Evolutionary conservation across 1,140 invertebrate species (phyloP), one percentile per base, ranked within the genome.

Genomic region (Platyscapa corneri): DNA sequence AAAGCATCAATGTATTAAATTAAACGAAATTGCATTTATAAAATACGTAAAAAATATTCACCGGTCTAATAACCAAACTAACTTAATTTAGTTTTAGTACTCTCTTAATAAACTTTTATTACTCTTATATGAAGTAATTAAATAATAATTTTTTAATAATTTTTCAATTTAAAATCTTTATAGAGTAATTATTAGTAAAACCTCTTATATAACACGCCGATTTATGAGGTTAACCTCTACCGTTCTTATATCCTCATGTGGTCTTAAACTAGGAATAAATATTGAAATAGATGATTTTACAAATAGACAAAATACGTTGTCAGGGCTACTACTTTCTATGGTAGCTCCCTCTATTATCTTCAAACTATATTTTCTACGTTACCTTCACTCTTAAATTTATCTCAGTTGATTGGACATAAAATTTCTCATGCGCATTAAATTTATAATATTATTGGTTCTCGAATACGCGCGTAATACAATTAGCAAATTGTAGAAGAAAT

Each of bases 191-290:
- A 39, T 53, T 64, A 60, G 16, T 72, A 84, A 72, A 67, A 78
- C 46, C 65, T 85, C 76, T 87, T 87, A 86, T 85, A 67, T 87
- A 87, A 83, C 53, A 56, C 18, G 18, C 56, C 39, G 49, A 70
- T 82, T 87, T 74, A 56, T 76, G 70, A 32, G 78, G 42, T 84
- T 49, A 32, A 84, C 23, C 37, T 77, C n/a, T 65, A 77, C 37
- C 42, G 32, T 34, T 70, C 49, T 70, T 42, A 12, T 64, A 46
- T 78, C 82, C 75, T 84, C 82, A 56, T 84, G 82, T 46, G 60
- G n/a, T 32, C 27, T 64, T 12, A 27, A 16, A 83, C 70, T 76
- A 64, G 34, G 37, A 83, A 75, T 74, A 74, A 5, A 20, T 8
- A 10, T 27, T 3, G 3, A 42, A 0, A 34, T n/a, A 74, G 70